Base-by-base conservation (phyloP, 2,888 invertebrate species). In the Andricus quercusramuli region DNA sequence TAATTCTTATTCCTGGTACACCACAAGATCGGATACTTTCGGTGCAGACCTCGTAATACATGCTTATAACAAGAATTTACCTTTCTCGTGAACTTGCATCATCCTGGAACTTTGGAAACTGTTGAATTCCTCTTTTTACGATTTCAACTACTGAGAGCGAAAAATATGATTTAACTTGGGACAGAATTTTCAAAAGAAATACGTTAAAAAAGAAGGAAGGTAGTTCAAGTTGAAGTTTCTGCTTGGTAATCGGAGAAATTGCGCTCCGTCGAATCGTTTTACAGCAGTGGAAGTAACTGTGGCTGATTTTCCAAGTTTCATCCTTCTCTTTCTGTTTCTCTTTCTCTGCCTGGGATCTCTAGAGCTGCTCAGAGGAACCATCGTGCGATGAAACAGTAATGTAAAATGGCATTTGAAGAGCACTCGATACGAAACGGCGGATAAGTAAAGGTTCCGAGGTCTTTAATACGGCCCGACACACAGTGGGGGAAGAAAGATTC, bases 181-280 rank as follows among this genome's bases (percentile, higher is more conserved):
- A 51, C 20, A 51, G 51, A 20, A 20, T 51, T 51, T n/a, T n/a
- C 8, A 51, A 56, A 56, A n/a, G n/a, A n/a, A 56, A 56, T 56
- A 56, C 56, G 2, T n/a, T n/a, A 56, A 56, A 22, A 56, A 22
- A 56, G n/a, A 20, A 56, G 22, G 20, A 70, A 29, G 29, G 29
- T 70, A 22, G 70, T 79, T 47, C 44, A 44, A 32, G 44, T 76
- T 74, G 47, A 79, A 82, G 77, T 82, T 79, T 79, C 78, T 67
- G 64, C 77, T 80, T 77, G 77, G 79, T 77, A 80, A 82, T 80
- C 80, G 66, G 78, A 78, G 82, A 82, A 82, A 80, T 82, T 80
- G 79, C 79, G 78, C 80, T 77, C 37, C 59, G 25, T 62, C 59
- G 77, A 64, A 64, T 64, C 64, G 77, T 37, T 67, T 70, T 25